These are phyloP conservation scores for Brachyhypopomus occidentalis DNA, from an alignment of 2,113 vertebrate species.

Conservation along the genomic window DNA sequence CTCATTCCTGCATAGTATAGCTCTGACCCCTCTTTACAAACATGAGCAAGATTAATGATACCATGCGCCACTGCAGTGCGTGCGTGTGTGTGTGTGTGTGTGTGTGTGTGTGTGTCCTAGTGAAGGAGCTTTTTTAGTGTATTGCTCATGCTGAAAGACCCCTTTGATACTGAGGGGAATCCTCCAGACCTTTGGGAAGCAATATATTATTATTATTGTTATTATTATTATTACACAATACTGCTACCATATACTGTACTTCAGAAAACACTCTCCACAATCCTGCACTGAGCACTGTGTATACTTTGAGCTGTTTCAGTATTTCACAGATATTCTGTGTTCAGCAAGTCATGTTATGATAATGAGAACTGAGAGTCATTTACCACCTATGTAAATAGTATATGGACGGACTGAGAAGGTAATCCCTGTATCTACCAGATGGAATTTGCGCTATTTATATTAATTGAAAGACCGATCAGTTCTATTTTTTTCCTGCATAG, in stretches of 20 bases:
- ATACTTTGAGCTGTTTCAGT: constrained; percentile 45
- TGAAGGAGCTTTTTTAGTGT: not conserved
- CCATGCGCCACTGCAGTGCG: constrained; percentile 30
- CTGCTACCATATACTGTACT: constrained; percentile 14
- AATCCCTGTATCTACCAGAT: constrained; percentile 60
- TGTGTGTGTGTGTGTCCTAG: not conserved
- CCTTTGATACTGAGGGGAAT: not conserved
- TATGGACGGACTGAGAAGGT: constrained; percentile 49
- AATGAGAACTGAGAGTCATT: constrained; percentile 9
- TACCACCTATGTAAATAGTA: constrained; percentile 62
- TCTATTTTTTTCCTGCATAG: constrained; percentile 48
- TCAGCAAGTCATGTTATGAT: constrained; percentile 5
- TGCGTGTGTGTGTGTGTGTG: constrained; percentile 25
- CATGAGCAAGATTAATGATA: constrained; percentile 23
- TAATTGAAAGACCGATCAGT: constrained; percentile 50
- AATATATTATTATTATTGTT: constrained; percentile 7
- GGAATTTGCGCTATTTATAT: constrained; percentile 64
- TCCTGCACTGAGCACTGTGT: constrained; percentile 71
- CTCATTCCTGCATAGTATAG: constrained; percentile 7
- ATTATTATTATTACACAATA: not conserved
- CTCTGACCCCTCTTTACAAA: constrained; percentile 21
- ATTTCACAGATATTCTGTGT: constrained; percentile 51
- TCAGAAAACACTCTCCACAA: constrained; percentile 28
- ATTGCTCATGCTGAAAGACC: not conserved
- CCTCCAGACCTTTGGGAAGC: not conserved